These are phyloP conservation scores for Trichomalopsis sarcophagae DNA, from an alignment of 1,140 invertebrate species.

Conservation along the genomic window DNA sequence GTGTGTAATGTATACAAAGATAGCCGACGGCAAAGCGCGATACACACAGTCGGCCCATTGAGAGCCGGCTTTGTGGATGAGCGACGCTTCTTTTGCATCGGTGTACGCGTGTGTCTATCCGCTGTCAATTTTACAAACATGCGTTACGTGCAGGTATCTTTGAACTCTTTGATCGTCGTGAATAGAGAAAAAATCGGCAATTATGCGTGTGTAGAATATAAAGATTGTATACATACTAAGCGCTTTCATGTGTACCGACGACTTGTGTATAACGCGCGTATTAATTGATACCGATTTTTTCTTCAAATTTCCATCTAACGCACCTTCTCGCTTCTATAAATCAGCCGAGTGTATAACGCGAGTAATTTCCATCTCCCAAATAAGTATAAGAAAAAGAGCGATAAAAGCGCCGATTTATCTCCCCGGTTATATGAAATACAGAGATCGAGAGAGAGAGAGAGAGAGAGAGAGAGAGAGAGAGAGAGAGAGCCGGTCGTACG, in stretches of 20 bases:
- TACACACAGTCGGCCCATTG: neutral
- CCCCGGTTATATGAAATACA: neutral
- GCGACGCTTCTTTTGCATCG: neutral
- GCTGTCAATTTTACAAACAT: neutral
- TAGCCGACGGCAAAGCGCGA: neutral
- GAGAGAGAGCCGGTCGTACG: neutral
- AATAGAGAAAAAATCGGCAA: neutral
- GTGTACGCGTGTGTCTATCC: neutral
- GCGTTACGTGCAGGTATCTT: neutral
- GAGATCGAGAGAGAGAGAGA: neutral
- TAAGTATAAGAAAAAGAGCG: neutral
- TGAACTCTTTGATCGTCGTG: neutral
- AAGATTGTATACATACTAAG: neutral
- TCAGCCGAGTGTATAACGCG: neutral
- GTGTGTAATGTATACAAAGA: neutral
- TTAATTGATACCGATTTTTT: no score
- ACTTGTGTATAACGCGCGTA: neutral
- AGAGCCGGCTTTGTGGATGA: neutral
- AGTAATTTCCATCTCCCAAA: neutral
- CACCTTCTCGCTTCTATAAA: neutral
- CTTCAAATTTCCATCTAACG: neutral
- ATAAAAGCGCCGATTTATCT: neutral
- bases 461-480: no score
- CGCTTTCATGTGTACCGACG: neutral
- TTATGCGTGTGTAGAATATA: neutral